A percentile compares a stretch with the other conserved stretches of the same genome.
phyloP scores from a whole-genome alignment of 2,888 invertebrate species.

The Oscheius sp. region DNA sequence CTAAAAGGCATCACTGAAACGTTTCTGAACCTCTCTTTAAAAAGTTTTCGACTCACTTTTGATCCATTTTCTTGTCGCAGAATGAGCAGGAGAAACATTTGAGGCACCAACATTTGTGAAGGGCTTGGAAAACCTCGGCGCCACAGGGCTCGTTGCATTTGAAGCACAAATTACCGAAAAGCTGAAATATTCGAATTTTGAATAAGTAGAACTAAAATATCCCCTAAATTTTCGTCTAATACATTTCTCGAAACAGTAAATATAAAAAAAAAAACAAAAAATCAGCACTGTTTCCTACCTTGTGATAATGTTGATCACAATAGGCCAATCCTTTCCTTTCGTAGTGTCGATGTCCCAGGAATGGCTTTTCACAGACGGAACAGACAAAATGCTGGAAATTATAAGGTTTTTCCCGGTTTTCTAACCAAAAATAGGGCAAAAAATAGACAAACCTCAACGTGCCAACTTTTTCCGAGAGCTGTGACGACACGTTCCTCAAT shows the following conservation, averaged over 20 bases:
- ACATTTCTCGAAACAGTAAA: background rate
- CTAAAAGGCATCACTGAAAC: background rate
- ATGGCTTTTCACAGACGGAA: slow-evolving; percentile 99
- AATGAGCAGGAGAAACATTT: slow-evolving; percentile 97
- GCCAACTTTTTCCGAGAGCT: slow-evolving; percentile 97
- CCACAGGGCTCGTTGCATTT: slow-evolving; percentile 98
- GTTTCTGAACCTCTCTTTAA: background rate
- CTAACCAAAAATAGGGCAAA: background rate
- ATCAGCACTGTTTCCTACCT: slow-evolving; percentile 64
- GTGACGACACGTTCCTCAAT: slow-evolving; percentile 99
- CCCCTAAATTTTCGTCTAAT: background rate
- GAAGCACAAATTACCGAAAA: slow-evolving; percentile 98
- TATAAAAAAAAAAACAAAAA: background rate
- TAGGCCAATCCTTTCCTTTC: slow-evolving; percentile 98
- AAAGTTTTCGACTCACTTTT: slow-evolving; percentile 74
- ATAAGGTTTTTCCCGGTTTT: background rate
- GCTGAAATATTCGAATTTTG: slow-evolving; percentile 80
- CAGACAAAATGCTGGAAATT: slow-evolving; percentile 92
- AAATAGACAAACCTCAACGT: slow-evolving; percentile 83
- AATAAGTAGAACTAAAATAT: background rate
- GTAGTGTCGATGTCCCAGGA: slow-evolving; percentile 97
- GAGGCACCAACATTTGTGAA: slow-evolving; percentile 99
- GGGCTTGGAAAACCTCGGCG: slow-evolving; percentile 91
- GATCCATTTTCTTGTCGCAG: slow-evolving; percentile 86
- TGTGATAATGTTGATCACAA: slow-evolving; percentile 97